Conservation (phyloP, 35 echinoderm and acorn worm genomes). For the Apostichopus californicus region DNA sequence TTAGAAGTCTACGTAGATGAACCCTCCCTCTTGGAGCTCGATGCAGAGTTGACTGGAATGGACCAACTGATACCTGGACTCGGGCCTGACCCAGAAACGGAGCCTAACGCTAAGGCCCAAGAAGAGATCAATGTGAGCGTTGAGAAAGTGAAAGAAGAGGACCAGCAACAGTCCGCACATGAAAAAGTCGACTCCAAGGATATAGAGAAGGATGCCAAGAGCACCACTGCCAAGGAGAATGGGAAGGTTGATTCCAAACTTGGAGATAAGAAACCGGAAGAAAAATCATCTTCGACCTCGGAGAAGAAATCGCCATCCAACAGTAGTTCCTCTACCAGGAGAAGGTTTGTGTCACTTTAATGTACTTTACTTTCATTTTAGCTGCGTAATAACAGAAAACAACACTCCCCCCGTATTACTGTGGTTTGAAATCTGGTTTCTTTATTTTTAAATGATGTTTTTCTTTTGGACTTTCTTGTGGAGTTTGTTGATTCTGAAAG, state of each 20-base stretch:
- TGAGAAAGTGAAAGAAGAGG: slow-evolving; percentile 50
- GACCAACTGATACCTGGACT: background rate
- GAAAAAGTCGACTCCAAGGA: slow-evolving; percentile 6
- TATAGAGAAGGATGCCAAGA: slow-evolving; percentile 19
- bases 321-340: slow-evolving; percentile 46
- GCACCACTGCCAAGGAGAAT: background rate
- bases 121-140: background rate
- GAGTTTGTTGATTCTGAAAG: background rate
- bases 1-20: slow-evolving; percentile 91
- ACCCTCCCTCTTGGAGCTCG: slow-evolving; percentile 80
- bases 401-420: background rate
- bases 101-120: slow-evolving; percentile 17
- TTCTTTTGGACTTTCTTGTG: background rate
- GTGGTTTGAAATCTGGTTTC: background rate
- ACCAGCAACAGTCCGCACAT: background rate
- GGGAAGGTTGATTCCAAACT: slow-evolving; percentile 24
- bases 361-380: slow-evolving; percentile 1
- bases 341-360: slow-evolving; percentile 62
- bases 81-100: slow-evolving; percentile 29
- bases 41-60: slow-evolving; percentile 74
- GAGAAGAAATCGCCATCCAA: slow-evolving; percentile 47
- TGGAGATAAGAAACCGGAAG: slow-evolving; percentile 45
- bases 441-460: background rate
- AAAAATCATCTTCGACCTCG: slow-evolving; percentile 50
- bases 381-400: background rate